Conservation (phyloP, 2,113 vertebrate genomes). For the Cavia porcellus region DNA sequence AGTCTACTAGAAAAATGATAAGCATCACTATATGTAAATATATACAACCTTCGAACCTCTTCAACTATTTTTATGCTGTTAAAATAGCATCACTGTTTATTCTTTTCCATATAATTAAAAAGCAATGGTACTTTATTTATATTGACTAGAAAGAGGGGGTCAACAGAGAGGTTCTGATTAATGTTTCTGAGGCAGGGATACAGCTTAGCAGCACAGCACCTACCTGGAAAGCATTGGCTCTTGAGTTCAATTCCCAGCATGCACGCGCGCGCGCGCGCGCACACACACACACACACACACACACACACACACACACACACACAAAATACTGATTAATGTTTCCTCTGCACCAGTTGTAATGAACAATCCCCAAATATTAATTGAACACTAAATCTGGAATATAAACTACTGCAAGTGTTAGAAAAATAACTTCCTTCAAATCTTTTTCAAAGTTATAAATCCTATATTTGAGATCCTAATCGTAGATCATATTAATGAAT, state of each 20-base stretch:
- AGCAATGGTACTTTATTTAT: neutral
- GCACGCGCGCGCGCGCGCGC: no score
- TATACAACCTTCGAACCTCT: neutral
- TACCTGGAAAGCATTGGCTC: no score
- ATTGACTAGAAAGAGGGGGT: neutral
- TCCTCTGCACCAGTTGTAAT: neutral
- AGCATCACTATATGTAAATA: neutral
- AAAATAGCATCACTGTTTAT: neutral
- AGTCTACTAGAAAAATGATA: neutral
- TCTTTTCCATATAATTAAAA: neutral
- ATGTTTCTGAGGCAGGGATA: neutral
- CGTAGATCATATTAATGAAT: neutral
- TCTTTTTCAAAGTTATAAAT: slow-evolving; percentile 25
- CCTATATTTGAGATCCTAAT: neutral
- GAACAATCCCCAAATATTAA: neutral
- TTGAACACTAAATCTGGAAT: neutral
- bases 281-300: no score
- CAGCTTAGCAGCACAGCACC: no score
- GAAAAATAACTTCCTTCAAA: neutral
- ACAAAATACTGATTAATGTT: neutral
- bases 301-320: no score
- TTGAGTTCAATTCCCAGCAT: no score
- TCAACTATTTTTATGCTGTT: neutral
- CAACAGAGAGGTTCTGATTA: neutral
- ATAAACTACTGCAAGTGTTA: neutral